Base-by-base conservation (phyloP, 2,797 vertebrate species). In the Lutjanus argentimaculatus region DNA sequence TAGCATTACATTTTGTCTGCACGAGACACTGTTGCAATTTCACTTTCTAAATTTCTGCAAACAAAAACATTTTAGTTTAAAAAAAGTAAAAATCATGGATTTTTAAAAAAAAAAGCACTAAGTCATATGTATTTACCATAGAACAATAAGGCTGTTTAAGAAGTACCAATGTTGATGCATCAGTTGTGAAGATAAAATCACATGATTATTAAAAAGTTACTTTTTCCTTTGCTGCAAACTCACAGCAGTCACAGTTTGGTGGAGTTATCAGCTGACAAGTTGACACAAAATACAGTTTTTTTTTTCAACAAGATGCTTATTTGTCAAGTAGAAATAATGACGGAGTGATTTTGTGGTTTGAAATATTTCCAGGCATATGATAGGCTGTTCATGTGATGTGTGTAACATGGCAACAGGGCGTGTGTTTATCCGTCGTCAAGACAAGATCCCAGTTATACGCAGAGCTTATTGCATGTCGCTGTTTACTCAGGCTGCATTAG, bases 401-500 rank as follows among this genome's bases (percentile, higher is more conserved):
- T 67, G 30, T 63, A 21, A 51, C 59, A 46, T 59, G 22, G 62
- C 25, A 55, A 67, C 30, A 1, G 10, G 12, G 17, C 11, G 57
- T 6, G 45, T 58, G 67, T 66, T 49, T 56, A 25, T 66, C 42
- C 73, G 64, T n/a, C 49, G 49, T 42, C 58, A 65, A 15, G 55
- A 51, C 19, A 49, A 25, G 3, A 25, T 65, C 12, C 2, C 14
- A 8, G 36, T 15, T 16, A 8, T 45, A 46, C 13, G 1, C 11
- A 3, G 8, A 25, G 25, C 25, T 69, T 11, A 51, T 17, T 52
- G 30, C 42, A 48, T 1, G 22, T 49, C 57, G 42, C n/a, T 82
- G 76, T 82, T 74, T 79, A 65, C 73, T 81, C 30, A 57, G 62
- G 59, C 67, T 67, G 65, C 56, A 82, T 76, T 17, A 62, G n/a